Evolutionary conservation across 2,113 vertebrate genomes (phyloP), one percentile per base, ranked within the genome.

Genomic region (Upupa epops): DNA sequence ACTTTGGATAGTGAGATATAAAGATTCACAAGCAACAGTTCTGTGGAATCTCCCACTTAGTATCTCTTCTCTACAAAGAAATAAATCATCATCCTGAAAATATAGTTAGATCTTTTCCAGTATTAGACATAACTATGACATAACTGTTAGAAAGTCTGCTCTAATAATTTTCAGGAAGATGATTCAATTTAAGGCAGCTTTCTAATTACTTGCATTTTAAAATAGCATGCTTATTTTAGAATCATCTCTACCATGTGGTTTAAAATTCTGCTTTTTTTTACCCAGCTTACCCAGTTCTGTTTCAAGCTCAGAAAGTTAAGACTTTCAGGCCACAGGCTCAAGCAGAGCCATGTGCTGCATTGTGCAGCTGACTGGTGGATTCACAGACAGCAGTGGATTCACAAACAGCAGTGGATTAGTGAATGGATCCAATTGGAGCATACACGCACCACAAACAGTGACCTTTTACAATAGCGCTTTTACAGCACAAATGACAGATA

Each of bases 221-320:
- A 79, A 79, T 3, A 56, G 12, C 79, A 13, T 20, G 29, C 2
- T 56, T 32, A 18, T 58, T 92, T 89, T 52, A 58, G 5, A 40
- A 72, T 45, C 8, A 17, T 78, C 45, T 88, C 74, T 75, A n/a
- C 10, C 24, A 25, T 8, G 31, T 36, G 17, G 4, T 68, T 77
- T 76, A 85, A 89, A 91, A 65, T 70, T 58, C 59, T 73, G 55
- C 25, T 70, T 89, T 92, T 87, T n/a, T n/a, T n/a, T n/a, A n/a
- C n/a, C n/a, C n/a, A n/a, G n/a, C n/a, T n/a, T 82, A 63, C 24
- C 21, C 24, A 37, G 20, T 59, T 84, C 51, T 63, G 10, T 61
- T 92, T 63, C 84, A 84, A 76, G 69, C 54, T 65, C 65, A 65
- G 74, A 72, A 84, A 40, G 83, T 48, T 42, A 37, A 82, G 36